Evolutionary conservation across 2,888 invertebrate genomes (phyloP), one percentile per base, ranked within the genome.

Genomic region (Osmoderma eremita): DNA sequence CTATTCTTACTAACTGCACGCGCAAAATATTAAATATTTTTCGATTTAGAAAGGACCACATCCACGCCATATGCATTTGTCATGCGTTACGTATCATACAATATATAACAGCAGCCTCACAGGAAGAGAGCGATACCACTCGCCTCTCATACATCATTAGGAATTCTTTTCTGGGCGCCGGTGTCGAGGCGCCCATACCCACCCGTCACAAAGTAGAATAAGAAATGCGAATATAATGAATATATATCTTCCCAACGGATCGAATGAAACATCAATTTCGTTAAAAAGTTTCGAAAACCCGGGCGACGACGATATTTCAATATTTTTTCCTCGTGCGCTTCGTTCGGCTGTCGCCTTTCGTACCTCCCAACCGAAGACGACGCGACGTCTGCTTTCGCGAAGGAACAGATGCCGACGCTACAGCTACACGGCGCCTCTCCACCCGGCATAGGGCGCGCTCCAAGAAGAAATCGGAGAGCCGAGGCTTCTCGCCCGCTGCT

Each of bases 221-320:
- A 30, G 45, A 18, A 61, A 61, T 48, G 58, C 45, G 58, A 61
- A 61, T 45, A 61, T 61, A 61, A 61, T 61, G 58, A 45, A 61
- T 61, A 45, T 61, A 45, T 61, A 61, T 61, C 30, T 48, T 61
- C 30, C 58, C 45, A 17, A 49, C 10, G 48, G 30, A 36, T 48
- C 45, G 58, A 61, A 61, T 48, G 58, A 61, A 61, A 61, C 58
- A 61, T 45, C 58, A 61, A 61, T 61, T 61, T 61, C 45, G 45
- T 45, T 61, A 45, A 61, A 61, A 61, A 61, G 58, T 61, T 61
- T 61, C 45, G 53, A 6, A 12, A 15, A 61, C 12, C 22, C n/a
- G 42, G 42, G 22, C 30, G 41, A 48, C 58, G 45, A 48, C 58
- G 45, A 61, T 61, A 61, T 61, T 61, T 61, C 58, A 61, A 61